phyloP scores from a whole-genome alignment of 2,888 invertebrate genomes.

The Euspilapteryx auroguttella region DNA sequence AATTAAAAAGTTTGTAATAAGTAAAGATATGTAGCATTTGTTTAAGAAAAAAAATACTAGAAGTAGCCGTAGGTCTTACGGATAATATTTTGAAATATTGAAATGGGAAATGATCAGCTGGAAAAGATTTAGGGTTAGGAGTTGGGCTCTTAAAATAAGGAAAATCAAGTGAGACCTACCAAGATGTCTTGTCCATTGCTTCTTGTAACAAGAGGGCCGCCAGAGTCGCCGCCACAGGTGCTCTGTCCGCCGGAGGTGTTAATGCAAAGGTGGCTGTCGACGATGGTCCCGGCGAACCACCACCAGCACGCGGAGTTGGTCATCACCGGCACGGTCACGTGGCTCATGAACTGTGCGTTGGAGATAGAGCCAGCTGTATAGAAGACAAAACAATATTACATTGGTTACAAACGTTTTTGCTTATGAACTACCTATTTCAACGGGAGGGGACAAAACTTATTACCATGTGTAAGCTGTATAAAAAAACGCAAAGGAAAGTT shows the following conservation, averaged over 20 bases:
- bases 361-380: slow-evolving; percentile 12
- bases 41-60: background rate
- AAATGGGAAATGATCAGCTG: no score
- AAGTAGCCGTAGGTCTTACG: background rate
- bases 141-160: no score
- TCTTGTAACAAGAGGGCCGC: slow-evolving; percentile 19
- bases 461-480: no score
- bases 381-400: background rate
- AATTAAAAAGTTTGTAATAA: background rate
- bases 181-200: slow-evolving; percentile 12
- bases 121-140: no score
- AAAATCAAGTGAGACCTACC: slow-evolving; percentile 12
- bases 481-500: no score
- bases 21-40: background rate
- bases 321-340: slow-evolving; percentile 16
- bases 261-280: slow-evolving; percentile 19
- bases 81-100: no score
- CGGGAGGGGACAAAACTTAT: no score
- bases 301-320: slow-evolving; percentile 14
- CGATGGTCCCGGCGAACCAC: slow-evolving; percentile 15
- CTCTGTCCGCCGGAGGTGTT: slow-evolving; percentile 16
- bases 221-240: slow-evolving; percentile 24
- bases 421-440: background rate
- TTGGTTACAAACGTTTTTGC: background rate
- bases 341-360: slow-evolving; percentile 13